Evolutionary conservation across 2,888 invertebrate genomes (phyloP).

Genomic region (Smittia sp.): DNA sequence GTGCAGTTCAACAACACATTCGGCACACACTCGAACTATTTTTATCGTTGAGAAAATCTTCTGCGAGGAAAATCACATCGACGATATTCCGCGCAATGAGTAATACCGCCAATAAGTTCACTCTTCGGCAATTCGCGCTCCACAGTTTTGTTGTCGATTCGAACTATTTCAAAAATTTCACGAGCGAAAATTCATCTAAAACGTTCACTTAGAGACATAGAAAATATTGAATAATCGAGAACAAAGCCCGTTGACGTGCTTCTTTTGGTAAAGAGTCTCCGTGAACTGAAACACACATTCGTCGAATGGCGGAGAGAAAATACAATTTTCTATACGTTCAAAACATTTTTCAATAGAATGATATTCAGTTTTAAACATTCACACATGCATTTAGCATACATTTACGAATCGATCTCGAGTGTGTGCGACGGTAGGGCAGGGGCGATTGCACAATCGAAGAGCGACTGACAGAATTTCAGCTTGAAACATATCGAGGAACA

Average conservation of each 20-base stretch:
- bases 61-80: too few relatives aligned
- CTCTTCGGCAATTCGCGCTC: not conserved
- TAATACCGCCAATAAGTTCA: not conserved
- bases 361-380: constrained; percentile 9
- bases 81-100: too few relatives aligned
- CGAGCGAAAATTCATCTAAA: not conserved
- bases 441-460: not conserved
- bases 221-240: constrained; percentile 34
- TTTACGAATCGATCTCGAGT: constrained; percentile 1
- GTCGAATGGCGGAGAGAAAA: constrained; percentile 16
- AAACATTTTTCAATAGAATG: constrained; percentile 21
- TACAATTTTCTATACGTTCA: constrained; percentile 12
- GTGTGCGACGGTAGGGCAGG: not conserved
- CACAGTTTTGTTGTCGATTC: not conserved
- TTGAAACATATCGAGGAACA: not conserved
- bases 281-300: constrained; percentile 39
- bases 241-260: constrained; percentile 37
- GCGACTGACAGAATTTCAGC: not conserved
- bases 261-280: constrained; percentile 37
- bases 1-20: not conserved
- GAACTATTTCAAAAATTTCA: not conserved
- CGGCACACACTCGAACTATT: not conserved
- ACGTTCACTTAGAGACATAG: not conserved
- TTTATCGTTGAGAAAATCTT: not conserved
- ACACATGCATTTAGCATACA: constrained; percentile 13